Percentiles rank a stretch among this genome's conserved stretches.
phyloP scores from a whole-genome alignment of 2,888 invertebrate genomes.

The Monochamus alternatus region DNA sequence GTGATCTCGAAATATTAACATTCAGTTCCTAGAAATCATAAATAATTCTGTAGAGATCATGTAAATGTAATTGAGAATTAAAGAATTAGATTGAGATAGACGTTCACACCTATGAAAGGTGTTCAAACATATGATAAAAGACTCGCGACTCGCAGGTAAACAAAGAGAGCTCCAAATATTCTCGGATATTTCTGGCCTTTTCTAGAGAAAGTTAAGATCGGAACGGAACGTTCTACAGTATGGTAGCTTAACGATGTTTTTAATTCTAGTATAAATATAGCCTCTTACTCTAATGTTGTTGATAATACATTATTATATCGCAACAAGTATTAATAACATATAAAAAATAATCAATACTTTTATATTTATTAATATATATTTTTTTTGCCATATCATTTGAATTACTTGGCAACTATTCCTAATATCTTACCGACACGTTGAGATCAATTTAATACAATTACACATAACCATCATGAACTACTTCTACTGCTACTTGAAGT shows the following conservation, averaged over 20 bases:
- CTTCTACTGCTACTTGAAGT: not conserved
- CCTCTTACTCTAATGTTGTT: no score
- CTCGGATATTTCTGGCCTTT: conserved; percentile 38
- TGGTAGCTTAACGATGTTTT: conserved; percentile 30
- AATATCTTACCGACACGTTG: no score
- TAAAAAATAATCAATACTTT: no score
- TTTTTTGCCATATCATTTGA: no score
- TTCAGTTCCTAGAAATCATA: no score
- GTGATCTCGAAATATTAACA: no score
- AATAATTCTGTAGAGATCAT: no score
- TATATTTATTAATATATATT: no score
- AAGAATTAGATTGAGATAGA: not conserved
- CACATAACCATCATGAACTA: not conserved
- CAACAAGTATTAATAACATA: no score
- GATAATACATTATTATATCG: no score
- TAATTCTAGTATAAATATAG: not conserved
- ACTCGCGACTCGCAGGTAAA: conserved; percentile 26
- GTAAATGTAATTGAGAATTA: not conserved
- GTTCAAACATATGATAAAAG: conserved; percentile 35
- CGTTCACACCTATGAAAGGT: conserved; percentile 17
- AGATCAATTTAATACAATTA: no score
- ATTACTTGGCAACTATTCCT: no score
- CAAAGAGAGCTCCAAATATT: conserved; percentile 15
- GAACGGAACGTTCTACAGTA: conserved; percentile 35
- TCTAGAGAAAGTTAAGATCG: conserved; percentile 46